Percentiles rank a stretch among this genome's conserved stretches.
Evolutionary conservation across 2,113 vertebrate species (phyloP).

Genomic region (Tragelaphus imberbis): DNA sequence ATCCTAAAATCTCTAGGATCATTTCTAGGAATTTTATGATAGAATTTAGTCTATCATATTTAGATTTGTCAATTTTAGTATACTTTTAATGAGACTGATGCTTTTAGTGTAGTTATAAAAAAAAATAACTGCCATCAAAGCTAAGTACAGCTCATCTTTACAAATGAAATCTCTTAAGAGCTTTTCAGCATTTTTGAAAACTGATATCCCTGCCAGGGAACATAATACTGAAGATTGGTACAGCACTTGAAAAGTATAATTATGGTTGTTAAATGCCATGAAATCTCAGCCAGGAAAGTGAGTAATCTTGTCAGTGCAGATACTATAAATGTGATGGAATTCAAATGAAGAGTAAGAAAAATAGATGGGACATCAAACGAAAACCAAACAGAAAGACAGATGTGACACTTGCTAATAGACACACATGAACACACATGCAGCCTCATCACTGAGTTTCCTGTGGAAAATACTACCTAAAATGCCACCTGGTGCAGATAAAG

Average conservation of each 20-base stretch:
- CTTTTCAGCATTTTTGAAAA: conserved; percentile 49
- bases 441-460: not conserved
- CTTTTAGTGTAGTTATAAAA: conserved; percentile 32
- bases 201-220: conserved; percentile 38
- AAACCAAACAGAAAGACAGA: not conserved
- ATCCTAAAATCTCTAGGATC: not conserved
- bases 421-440: not conserved
- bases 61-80: conserved; percentile 13
- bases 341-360: conserved; percentile 8
- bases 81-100: conserved; percentile 48
- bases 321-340: not conserved
- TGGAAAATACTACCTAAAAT: conserved; percentile 5
- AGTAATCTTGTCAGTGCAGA: conserved; percentile 29
- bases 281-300: conserved; percentile 24
- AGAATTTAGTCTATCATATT: not conserved
- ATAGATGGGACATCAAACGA: not conserved
- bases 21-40: not conserved
- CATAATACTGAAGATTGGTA: conserved; percentile 28
- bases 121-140: conserved; percentile 62
- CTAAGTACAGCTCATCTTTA: conserved; percentile 50
- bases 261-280: conserved; percentile 57
- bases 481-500: not conserved
- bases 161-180: conserved; percentile 48
- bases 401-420: not conserved
- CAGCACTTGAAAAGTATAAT: conserved; percentile 54